Percentiles rank a stretch among this genome's conserved stretches.
phyloP scores from a whole-genome alignment of 2,888 invertebrate species.

The Agrochola lychnidis region DNA sequence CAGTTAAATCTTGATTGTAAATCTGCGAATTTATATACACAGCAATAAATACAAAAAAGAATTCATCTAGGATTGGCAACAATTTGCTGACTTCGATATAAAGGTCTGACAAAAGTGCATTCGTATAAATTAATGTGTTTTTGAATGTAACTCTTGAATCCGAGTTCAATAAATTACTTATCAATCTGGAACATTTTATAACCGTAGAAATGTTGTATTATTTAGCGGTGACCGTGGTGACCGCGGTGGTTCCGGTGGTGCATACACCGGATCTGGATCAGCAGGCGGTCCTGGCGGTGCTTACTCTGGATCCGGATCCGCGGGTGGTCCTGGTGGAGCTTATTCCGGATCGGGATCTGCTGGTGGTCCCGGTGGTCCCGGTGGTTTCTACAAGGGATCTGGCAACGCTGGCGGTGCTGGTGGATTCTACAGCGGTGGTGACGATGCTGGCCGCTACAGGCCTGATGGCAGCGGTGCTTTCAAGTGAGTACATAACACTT shows the following conservation, averaged over 20 bases:
- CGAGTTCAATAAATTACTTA: background rate
- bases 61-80: conserved; percentile 1
- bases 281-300: conserved; percentile 72
- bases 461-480: conserved; percentile 70
- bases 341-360: conserved; percentile 66
- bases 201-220: conserved; percentile 10
- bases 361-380: conserved; percentile 69
- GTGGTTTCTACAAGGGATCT: conserved; percentile 62
- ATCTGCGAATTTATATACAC: background rate
- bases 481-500: conserved; percentile 64
- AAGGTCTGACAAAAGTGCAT: background rate
- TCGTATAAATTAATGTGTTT: background rate
- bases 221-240: conserved; percentile 84
- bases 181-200: background rate
- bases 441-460: conserved; percentile 73
- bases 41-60: background rate
- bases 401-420: conserved; percentile 58
- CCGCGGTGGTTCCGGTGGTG: conserved; percentile 83
- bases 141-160: background rate
- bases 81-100: background rate
- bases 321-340: conserved; percentile 72
- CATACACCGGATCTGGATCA: conserved; percentile 72
- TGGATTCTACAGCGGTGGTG: conserved; percentile 66
- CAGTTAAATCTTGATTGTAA: conserved; percentile 4
- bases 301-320: conserved; percentile 72